Evolutionary conservation across 2,113 vertebrate genomes (phyloP).

Genomic region (Salvelinus sp.): DNA sequence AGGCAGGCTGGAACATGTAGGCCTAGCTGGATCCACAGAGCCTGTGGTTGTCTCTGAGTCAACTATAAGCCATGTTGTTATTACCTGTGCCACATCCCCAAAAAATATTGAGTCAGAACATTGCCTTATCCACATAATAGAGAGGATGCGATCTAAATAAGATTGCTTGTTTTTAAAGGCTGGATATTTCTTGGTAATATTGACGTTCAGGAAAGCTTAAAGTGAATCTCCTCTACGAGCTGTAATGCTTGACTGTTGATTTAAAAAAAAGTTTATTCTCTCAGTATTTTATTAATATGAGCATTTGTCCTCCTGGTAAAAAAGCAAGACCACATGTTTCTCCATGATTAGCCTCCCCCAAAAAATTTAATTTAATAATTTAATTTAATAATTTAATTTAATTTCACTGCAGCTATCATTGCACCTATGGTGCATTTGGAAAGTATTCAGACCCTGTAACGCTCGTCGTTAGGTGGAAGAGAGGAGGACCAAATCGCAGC

Average conservation of each 20-base stretch:
- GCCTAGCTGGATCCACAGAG: background rate
- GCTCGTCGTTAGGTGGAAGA: no score
- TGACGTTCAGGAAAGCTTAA: background rate
- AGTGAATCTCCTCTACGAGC: background rate
- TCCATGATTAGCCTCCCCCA: no score
- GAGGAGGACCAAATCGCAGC: no score
- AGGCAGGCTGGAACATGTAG: slow-evolving; percentile 51
- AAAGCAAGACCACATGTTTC: no score
- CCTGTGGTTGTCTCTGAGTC: slow-evolving; percentile 45
- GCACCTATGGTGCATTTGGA: no score
- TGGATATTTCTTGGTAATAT: slow-evolving; percentile 16
- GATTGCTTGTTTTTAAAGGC: slow-evolving; percentile 11
- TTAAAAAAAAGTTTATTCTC: background rate
- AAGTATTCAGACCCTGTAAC: no score
- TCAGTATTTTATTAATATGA: background rate
- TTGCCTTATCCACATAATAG: slow-evolving; percentile 19
- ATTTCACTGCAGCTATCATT: no score
- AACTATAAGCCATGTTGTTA: slow-evolving; percentile 35
- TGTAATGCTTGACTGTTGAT: background rate
- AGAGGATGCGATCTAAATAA: slow-evolving; percentile 29
- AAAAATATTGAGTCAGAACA: slow-evolving; percentile 26
- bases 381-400: no score
- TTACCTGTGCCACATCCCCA: slow-evolving; percentile 39
- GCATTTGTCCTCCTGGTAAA: background rate
- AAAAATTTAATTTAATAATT: no score